Evolutionary conservation across 2,797 vertebrate genomes (phyloP).

Genomic region (Chiloscyllium punctatum): DNA sequence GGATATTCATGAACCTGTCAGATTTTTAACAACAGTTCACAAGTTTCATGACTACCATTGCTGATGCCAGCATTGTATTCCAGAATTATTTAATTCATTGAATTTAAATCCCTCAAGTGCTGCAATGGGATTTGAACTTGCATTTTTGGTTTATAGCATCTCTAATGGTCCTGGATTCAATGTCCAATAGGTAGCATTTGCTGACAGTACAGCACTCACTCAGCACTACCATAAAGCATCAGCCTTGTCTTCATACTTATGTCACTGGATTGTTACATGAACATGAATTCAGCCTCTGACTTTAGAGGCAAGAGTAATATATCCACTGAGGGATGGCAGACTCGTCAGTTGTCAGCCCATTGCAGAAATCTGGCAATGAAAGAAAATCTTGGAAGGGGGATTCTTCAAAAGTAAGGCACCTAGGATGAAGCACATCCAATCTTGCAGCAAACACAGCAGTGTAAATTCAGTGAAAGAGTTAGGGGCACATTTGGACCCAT

Average conservation of each 20-base stretch:
- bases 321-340: not conserved
- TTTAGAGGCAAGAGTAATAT: not conserved
- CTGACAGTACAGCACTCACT: not conserved
- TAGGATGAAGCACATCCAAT: not conserved
- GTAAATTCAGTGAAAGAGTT: not conserved
- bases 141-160: not conserved
- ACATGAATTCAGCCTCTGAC: too few species aligned
- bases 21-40: not conserved
- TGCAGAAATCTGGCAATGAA: not conserved
- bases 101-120: not conserved
- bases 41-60: not conserved
- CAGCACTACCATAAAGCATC: not conserved
- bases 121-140: not conserved
- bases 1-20: not conserved
- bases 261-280: not conserved
- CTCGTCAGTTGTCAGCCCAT: not conserved
- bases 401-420: too few species aligned
- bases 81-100: not conserved
- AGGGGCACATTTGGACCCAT: not conserved
- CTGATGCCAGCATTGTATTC: not conserved
- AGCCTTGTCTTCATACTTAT: not conserved
- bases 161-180: not conserved
- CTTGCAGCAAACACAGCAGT: not conserved
- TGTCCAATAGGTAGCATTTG: not conserved
- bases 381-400: too few species aligned